phyloP scores from a whole-genome alignment of 2,888 invertebrate species.

The Podotricha telesiphe region DNA sequence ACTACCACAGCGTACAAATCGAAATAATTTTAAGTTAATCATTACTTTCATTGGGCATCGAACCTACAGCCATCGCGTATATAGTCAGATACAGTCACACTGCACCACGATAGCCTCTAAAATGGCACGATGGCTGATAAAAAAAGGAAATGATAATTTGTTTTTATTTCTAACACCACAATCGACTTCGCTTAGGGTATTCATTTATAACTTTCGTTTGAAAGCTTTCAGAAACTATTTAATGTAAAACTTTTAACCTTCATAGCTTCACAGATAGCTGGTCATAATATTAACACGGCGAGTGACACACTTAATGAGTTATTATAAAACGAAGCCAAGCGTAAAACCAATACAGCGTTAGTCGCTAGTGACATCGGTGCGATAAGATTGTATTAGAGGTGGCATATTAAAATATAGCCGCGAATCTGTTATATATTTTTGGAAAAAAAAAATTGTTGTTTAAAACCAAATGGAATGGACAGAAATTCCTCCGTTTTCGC shows the following conservation, averaged over 20 bases:
- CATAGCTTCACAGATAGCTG: background rate
- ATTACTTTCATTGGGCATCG: too few relatives aligned
- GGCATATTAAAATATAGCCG: background rate
- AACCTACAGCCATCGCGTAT: too few relatives aligned
- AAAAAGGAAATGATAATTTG: too few relatives aligned
- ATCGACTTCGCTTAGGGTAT: background rate
- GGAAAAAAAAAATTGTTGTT: too few relatives aligned
- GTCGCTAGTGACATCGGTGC: background rate
- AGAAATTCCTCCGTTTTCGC: too few relatives aligned
- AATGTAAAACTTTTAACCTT: background rate
- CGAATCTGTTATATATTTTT: background rate
- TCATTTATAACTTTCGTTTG: background rate
- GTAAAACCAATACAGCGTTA: slow-evolving; percentile 2
- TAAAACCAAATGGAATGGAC: too few relatives aligned
- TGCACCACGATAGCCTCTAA: too few relatives aligned
- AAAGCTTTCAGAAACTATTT: background rate
- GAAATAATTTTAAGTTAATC: too few relatives aligned
- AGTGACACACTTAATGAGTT: slow-evolving; percentile 16
- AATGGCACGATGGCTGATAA: too few relatives aligned
- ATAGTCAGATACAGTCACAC: too few relatives aligned
- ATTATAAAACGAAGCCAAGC: slow-evolving; percentile 10
- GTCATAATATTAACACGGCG: background rate
- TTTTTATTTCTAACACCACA: background rate
- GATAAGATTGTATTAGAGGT: background rate
- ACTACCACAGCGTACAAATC: too few relatives aligned